These are phyloP conservation scores for Channa striata DNA, from an alignment of 2,797 vertebrate genomes.

Conservation along the genomic window DNA sequence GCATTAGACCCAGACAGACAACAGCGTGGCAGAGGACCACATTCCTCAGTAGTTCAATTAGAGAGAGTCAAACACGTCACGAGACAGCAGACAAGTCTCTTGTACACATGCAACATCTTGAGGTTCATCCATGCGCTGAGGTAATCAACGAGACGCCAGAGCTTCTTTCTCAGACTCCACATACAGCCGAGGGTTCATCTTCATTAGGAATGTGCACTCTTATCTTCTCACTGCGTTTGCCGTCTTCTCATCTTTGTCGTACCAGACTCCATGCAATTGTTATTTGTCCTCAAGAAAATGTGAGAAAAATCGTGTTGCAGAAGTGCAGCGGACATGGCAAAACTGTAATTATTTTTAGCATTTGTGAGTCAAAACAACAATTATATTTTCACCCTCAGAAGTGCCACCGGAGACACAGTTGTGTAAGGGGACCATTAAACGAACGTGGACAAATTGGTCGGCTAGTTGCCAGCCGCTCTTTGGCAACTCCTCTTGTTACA, in stretches of 20 bases:
- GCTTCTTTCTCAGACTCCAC: background rate
- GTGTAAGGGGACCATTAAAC: background rate
- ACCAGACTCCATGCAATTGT: too few relatives aligned
- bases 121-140: slow-evolving; percentile 1
- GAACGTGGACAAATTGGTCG: background rate
- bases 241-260: too few relatives aligned
- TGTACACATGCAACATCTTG: slow-evolving; percentile 2
- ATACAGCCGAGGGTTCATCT: too few relatives aligned
- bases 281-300: too few relatives aligned
- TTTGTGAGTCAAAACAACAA: background rate
- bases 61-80: slow-evolving; percentile 21
- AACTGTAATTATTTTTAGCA: background rate
- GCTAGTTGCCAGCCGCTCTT: background rate
- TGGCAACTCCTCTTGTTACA: slow-evolving; percentile 5
- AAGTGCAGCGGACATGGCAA: background rate
- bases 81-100: slow-evolving; percentile 3
- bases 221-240: too few relatives aligned
- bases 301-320: background rate
- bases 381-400: background rate
- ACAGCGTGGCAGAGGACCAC: slow-evolving; percentile 21
- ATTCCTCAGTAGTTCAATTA: slow-evolving; percentile 24
- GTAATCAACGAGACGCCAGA: slow-evolving; percentile 13
- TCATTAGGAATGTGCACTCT: too few relatives aligned
- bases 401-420: background rate
- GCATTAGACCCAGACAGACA: slow-evolving; percentile 50